A percentile compares a stretch with the other conserved stretches of the same genome.
phyloP scores from a whole-genome alignment of 2,888 invertebrate species.

The Ennomos fuscantarius region DNA sequence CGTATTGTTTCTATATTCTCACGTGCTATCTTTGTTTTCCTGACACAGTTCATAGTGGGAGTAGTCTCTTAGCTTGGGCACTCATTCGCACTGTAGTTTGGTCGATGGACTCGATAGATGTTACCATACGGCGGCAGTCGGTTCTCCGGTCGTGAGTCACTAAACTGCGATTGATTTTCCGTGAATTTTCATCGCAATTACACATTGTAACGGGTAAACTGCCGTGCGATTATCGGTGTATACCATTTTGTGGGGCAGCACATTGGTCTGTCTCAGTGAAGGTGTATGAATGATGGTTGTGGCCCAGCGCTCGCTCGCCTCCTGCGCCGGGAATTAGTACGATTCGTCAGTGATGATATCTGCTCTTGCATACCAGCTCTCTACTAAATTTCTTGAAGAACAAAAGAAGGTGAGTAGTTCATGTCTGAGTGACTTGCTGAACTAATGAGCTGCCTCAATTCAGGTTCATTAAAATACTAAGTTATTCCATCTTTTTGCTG shows the following conservation, averaged over 20 bases:
- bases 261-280: conserved; percentile 23
- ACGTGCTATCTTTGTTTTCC: conserved; percentile 67
- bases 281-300: conserved; percentile 61
- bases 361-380: conserved; percentile 73
- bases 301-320: conserved; percentile 47
- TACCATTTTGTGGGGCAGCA: conserved; percentile 17
- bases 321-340: conserved; percentile 54
- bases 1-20: conserved; percentile 77
- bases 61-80: conserved; percentile 30
- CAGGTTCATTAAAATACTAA: conserved; percentile 28
- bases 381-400: conserved; percentile 74
- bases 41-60: conserved; percentile 51
- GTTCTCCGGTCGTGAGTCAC: conserved; percentile 55
- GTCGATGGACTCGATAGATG: conserved; percentile 42
- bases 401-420: conserved; percentile 52
- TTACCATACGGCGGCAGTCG: conserved; percentile 41
- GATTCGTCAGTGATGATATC: conserved; percentile 70
- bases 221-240: conserved; percentile 31
- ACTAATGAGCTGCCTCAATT: background rate
- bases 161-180: conserved; percentile 55
- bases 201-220: conserved; percentile 34
- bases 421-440: background rate
- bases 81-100: conserved; percentile 49
- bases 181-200: conserved; percentile 47
- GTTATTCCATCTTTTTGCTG: conserved; percentile 25